Evolutionary conservation across 2,888 invertebrate genomes (phyloP).

Genomic region (Drosophila formosana): DNA sequence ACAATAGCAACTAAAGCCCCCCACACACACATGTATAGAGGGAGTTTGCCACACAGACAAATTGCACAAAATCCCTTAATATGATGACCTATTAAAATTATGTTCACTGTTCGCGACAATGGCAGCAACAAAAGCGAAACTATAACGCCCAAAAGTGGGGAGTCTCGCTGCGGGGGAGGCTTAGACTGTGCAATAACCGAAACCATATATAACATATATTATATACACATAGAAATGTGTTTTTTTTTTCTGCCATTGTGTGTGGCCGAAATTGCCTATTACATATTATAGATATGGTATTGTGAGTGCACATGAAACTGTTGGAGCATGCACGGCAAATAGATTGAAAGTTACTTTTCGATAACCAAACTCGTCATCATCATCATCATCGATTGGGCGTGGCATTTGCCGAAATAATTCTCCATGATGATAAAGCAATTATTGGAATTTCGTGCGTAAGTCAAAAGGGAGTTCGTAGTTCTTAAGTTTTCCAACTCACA

Average conservation of each 20-base stretch:
- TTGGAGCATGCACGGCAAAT: constrained; percentile 34
- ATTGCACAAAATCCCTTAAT: constrained; percentile 77
- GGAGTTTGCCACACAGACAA: constrained; percentile 47
- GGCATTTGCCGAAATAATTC: constrained; percentile 58
- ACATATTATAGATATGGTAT: constrained; percentile 34
- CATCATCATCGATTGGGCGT: constrained; percentile 27
- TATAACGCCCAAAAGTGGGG: constrained; percentile 30
- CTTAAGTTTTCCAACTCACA: background rate
- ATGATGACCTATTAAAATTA: constrained; percentile 82
- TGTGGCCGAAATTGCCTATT: constrained; percentile 61
- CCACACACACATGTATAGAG: background rate
- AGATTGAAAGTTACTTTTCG: constrained; percentile 55
- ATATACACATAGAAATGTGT: constrained; percentile 1
- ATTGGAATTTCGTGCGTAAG: constrained; percentile 46
- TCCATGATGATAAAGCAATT: constrained; percentile 69
- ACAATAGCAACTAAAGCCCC: constrained; percentile 31
- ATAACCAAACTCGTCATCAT: constrained; percentile 10
- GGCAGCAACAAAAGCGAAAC: constrained; percentile 55
- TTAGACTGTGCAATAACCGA: constrained; percentile 29
- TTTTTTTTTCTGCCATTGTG: constrained; percentile 12
- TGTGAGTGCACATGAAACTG: constrained; percentile 39
- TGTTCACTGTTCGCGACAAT: constrained; percentile 55
- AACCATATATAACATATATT: constrained; percentile 19
- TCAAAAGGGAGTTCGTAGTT: constrained; percentile 13
- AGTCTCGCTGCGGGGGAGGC: constrained; percentile 9